Conservation (phyloP, 2,113 vertebrate species). For the Todiramphus saurophagus region DNA sequence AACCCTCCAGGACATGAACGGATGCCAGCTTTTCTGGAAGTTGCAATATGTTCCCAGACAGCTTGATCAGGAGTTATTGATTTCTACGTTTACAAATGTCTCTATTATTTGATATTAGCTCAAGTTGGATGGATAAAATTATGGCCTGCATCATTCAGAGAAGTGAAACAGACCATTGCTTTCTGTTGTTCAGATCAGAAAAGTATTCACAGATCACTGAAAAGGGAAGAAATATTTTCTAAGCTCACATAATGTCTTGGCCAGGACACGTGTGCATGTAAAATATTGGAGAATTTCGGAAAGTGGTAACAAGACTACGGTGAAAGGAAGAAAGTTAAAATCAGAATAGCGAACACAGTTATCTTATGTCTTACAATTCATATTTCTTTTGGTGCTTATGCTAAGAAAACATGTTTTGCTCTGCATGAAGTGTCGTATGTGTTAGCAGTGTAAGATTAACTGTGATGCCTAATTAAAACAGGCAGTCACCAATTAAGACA, state of each 20-base stretch:
- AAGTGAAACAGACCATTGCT: background rate
- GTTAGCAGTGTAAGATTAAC: background rate
- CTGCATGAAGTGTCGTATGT: background rate
- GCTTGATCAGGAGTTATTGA: background rate
- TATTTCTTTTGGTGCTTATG: background rate
- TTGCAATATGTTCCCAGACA: background rate
- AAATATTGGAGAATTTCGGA: background rate
- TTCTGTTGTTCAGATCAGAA: background rate
- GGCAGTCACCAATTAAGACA: slow-evolving; percentile 18
- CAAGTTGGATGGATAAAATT: background rate
- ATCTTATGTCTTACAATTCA: background rate
- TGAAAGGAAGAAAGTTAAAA: background rate
- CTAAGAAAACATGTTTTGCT: background rate
- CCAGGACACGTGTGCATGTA: background rate
- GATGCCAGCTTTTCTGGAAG: slow-evolving; percentile 3
- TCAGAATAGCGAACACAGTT: background rate
- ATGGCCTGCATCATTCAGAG: background rate
- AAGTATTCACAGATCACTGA: background rate
- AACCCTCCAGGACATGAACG: background rate
- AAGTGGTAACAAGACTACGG: background rate
- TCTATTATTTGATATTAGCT: background rate
- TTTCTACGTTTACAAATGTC: background rate
- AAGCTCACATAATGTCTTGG: background rate
- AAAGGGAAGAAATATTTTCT: background rate
- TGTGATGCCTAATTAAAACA: slow-evolving; percentile 39